phyloP scores from a whole-genome alignment of 2,113 vertebrate species.

The Saccopteryx leptura region DNA sequence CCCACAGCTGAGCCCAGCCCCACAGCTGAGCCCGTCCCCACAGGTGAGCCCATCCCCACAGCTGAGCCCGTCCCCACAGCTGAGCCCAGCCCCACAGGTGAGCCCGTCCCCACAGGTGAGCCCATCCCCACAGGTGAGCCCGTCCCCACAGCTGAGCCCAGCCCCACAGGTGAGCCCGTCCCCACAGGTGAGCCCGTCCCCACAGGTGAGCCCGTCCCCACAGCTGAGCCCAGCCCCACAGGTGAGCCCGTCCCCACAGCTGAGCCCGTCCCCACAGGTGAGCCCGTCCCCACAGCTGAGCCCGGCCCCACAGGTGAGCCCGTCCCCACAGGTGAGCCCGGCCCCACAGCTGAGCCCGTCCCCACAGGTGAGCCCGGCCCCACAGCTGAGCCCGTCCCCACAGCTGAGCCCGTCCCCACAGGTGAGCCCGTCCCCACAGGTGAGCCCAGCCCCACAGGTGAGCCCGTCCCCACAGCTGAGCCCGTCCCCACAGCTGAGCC shows the following conservation, averaged over 20 bases:
- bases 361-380: conserved; percentile 87
- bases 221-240: conserved; percentile 87
- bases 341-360: not conserved
- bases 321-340: conserved; percentile 87
- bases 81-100: conserved; percentile 79
- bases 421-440: not conserved
- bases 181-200: not conserved
- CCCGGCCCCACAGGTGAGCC: conserved; percentile 87
- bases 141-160: no score
- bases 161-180: no score
- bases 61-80: conserved; percentile 90
- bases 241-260: conserved; percentile 78
- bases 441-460: not conserved
- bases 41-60: not conserved
- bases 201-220: conserved; percentile 76
- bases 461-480: not conserved
- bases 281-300: conserved; percentile 59
- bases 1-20: not conserved
- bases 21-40: conserved; percentile 89
- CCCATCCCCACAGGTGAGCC: conserved; percentile 92
- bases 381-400: conserved; percentile 87
- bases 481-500: conserved; percentile 90
- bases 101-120: not conserved
- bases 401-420: conserved; percentile 87
- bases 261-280: conserved; percentile 89